Percentiles rank a stretch among this genome's conserved stretches.
phyloP scores from a whole-genome alignment of 1,140 invertebrate species.

The Uloborus diversus region DNA sequence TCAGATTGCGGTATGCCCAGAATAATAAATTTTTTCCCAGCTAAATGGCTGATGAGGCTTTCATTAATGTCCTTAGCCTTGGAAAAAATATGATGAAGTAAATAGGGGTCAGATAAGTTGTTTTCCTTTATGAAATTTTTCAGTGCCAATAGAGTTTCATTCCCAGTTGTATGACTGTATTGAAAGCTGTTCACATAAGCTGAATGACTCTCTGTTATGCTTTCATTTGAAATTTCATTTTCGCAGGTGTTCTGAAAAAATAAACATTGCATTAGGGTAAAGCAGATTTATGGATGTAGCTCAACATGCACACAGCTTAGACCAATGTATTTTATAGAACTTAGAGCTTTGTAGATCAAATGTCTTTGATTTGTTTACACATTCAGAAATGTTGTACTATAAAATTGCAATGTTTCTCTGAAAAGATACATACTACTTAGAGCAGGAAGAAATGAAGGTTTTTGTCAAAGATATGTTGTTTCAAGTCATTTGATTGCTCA shows the following conservation, averaged over 20 bases:
- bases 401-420: too few relatives aligned
- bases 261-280: not conserved
- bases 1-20: not conserved
- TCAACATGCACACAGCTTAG: too few relatives aligned
- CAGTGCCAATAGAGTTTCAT: not conserved
- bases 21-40: conserved; percentile 9
- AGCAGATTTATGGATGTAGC: too few relatives aligned
- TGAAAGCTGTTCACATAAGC: conserved; percentile 1
- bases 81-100: not conserved
- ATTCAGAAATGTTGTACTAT: too few relatives aligned
- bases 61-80: not conserved
- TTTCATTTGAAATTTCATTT: conserved; percentile 1
- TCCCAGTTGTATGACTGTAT: too few relatives aligned
- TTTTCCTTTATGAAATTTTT: conserved; percentile 29
- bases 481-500: too few relatives aligned
- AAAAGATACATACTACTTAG: too few relatives aligned
- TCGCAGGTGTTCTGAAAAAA: not conserved
- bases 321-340: too few relatives aligned
- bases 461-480: too few relatives aligned
- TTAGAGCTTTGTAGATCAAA: too few relatives aligned
- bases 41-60: not conserved
- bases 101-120: conserved; percentile 16
- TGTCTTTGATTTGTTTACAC: too few relatives aligned
- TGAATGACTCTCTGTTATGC: conserved; percentile 7
- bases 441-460: too few relatives aligned